Evolutionary conservation across 2,888 invertebrate species (phyloP).

Genomic region (Apantesis nais): DNA sequence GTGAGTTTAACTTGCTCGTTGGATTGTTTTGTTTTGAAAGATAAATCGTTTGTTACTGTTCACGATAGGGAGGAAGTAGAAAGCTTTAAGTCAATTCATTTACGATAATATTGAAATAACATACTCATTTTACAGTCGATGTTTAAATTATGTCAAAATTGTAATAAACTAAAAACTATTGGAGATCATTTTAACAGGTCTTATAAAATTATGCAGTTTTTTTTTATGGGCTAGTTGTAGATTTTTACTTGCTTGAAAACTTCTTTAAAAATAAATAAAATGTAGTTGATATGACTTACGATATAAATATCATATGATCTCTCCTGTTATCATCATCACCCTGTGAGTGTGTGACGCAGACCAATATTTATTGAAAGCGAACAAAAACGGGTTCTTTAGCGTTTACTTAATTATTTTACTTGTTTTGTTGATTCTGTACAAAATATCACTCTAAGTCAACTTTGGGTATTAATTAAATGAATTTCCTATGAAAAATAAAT

Average conservation of each 20-base stretch:
- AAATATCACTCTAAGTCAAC: slow-evolving; percentile 3
- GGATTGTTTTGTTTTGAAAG: slow-evolving; percentile 12
- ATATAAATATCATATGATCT: no score
- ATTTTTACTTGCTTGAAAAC: no score
- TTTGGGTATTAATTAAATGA: not conserved
- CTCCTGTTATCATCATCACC: not conserved
- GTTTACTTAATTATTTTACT: slow-evolving; percentile 21
- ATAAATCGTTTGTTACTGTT: slow-evolving; percentile 35
- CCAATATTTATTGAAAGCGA: slow-evolving; percentile 24
- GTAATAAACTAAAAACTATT: not conserved
- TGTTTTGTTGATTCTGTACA: slow-evolving; percentile 15
- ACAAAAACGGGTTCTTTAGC: slow-evolving; percentile 14
- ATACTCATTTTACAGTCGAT: not conserved
- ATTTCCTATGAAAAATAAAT: slow-evolving; percentile 9
- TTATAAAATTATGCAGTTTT: not conserved
- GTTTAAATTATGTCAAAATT: not conserved
- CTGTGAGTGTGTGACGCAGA: slow-evolving; percentile 4
- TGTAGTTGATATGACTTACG: no score
- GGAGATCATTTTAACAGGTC: not conserved
- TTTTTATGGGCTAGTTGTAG: not conserved
- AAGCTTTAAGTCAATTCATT: not conserved
- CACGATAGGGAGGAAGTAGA: slow-evolving; percentile 18
- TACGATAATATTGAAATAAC: not conserved
- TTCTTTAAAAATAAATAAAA: not conserved
- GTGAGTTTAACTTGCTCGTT: not conserved